Percentiles rank a stretch among this genome's conserved stretches.
Conservation (phyloP, 2,113 vertebrate genomes). For the Lasiurus cinereus region DNA sequence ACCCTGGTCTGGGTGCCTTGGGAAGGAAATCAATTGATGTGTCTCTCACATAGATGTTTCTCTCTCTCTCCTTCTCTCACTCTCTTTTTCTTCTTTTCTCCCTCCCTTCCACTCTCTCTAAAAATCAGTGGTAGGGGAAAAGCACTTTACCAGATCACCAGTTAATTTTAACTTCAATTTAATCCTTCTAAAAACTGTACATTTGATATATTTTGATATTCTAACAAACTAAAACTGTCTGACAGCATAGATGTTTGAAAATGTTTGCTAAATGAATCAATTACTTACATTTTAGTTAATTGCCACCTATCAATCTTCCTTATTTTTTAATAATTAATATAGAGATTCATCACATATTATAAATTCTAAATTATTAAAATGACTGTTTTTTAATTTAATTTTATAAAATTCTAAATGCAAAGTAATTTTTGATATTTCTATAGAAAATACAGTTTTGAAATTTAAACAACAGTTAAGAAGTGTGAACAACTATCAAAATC, state of each 20-base stretch:
- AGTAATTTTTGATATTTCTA: neutral
- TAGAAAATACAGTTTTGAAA: neutral
- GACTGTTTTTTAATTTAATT: neutral
- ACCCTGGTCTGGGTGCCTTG: too few relatives aligned
- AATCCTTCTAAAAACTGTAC: neutral
- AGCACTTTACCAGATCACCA: neutral
- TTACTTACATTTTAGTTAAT: neutral
- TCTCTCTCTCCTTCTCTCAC: too few relatives aligned
- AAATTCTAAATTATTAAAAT: neutral
- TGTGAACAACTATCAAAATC: neutral
- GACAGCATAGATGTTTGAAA: neutral
- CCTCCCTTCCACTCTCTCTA: too few relatives aligned
- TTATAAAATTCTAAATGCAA: neutral
- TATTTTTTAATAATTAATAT: neutral
- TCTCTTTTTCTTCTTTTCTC: too few relatives aligned
- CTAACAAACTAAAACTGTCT: neutral
- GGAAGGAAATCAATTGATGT: too few relatives aligned
- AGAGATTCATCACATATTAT: neutral
- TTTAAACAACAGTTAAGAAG: neutral
- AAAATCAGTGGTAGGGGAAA: too few relatives aligned
- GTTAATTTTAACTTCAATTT: conserved; percentile 21
- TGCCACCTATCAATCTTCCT: neutral
- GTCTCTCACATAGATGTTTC: too few relatives aligned
- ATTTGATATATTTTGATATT: neutral
- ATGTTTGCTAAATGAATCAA: neutral